Percentiles rank a stretch among this genome's conserved stretches.
These are phyloP conservation scores for Mormyrus lacerda DNA, from an alignment of 2,113 vertebrate genomes.

Conservation along the genomic window DNA sequence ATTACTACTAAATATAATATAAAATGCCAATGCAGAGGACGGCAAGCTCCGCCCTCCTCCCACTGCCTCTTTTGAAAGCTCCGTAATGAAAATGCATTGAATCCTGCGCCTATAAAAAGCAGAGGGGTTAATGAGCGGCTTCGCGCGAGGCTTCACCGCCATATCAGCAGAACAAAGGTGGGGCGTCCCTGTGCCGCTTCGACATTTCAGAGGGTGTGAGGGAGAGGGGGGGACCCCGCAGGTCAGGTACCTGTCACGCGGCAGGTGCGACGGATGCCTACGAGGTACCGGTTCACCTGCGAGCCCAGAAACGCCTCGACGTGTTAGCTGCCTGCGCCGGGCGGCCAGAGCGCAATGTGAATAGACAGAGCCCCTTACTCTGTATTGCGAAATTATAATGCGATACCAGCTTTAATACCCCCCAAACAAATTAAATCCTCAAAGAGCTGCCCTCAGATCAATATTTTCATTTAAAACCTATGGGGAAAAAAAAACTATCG, in stretches of 20 bases:
- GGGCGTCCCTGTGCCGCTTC: not conserved
- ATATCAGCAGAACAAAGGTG: conserved; percentile 18
- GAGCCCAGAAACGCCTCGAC: not conserved
- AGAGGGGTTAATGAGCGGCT: conserved; percentile 49
- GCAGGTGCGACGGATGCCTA: no score
- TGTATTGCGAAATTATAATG: conserved; percentile 88
- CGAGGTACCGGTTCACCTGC: not conserved
- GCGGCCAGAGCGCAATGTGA: conserved; percentile 27
- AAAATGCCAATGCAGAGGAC: conserved; percentile 50
- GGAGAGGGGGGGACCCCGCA: not conserved
- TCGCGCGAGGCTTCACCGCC: conserved; percentile 35
- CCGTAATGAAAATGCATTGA: conserved; percentile 53
- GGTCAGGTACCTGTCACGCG: not conserved
- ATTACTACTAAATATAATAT: conserved; percentile 71
- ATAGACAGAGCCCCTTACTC: conserved; percentile 59
- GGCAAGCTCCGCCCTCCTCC: conserved; percentile 53
- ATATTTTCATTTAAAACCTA: conserved; percentile 98
- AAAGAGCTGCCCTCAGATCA: conserved; percentile 97
- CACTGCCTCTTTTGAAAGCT: conserved; percentile 48
- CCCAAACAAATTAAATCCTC: conserved; percentile 99
- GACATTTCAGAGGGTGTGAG: not conserved
- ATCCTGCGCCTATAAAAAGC: conserved; percentile 58
- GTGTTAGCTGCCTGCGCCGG: not conserved
- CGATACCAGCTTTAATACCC: conserved; percentile 94
- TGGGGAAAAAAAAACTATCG: conserved; percentile 97